Base-by-base conservation (phyloP, 2,113 vertebrate genomes). In the Garra rufa region DNA sequence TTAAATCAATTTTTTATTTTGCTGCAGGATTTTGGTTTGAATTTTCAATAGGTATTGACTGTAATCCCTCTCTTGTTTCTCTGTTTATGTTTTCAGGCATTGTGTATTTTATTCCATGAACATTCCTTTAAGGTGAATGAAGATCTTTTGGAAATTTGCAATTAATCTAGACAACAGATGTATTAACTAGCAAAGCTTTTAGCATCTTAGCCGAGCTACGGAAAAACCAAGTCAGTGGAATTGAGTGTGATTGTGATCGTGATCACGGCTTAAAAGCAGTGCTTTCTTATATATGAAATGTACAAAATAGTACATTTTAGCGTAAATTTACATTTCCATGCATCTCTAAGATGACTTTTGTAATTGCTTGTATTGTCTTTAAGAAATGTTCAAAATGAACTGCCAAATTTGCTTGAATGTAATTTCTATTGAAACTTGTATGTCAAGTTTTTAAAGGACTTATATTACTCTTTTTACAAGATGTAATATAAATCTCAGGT, bases 1-100 rank as follows among this genome's bases (percentile, higher is more conserved):
- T 91, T 90, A 92, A 94, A 94, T 93, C 92, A 92, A 92, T 89
- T 90, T 76, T 78, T 78, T 84, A 69, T 73, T 46, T 26, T 15
- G 5, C 86, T 91, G 91, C 92, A 91, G 91, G 92, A 92, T 91
- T 88, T 82, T 83, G 84, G 80, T 76, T 81, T 81, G 24, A 91
- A 79, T 89, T 90, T 92, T 93, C 87, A 88, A 44, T 57, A 17
- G 10, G 17, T 82, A 81, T 76, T 71, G 44, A 83, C 46, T 38
- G 5, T 44, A 38, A 79, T 28, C 52, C 34, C 28, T 26, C 26
- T 38, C 2, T 5, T 55, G 30, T 80, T 46, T 30, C 73, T 48
- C 41, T 71, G 76, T 86, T 89, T 92, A 85, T 91, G 88, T 88
- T 90, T 90, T 89, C 90, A 92, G 90, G 91, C 92, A 91, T 90